Evolutionary conservation across 1,140 invertebrate species (phyloP).

Genomic region (Ectropis grisescens): DNA sequence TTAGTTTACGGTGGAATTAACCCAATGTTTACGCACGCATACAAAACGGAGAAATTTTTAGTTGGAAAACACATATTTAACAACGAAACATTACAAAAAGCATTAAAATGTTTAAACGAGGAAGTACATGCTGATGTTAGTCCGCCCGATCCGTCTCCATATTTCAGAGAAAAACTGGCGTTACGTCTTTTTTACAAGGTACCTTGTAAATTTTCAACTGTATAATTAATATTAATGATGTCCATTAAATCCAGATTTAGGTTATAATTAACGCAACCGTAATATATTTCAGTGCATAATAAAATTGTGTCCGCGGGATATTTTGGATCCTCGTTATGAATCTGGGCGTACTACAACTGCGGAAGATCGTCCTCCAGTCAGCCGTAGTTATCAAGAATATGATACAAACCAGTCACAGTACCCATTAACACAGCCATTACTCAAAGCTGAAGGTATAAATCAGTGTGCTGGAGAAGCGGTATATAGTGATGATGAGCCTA

Average conservation of each 20-base stretch:
- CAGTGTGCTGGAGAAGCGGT: constrained; percentile 74
- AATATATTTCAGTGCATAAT: constrained; percentile 17
- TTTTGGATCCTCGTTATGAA: constrained; percentile 15
- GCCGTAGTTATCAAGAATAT: constrained; percentile 50
- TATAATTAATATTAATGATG: no score
- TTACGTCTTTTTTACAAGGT: constrained; percentile 79
- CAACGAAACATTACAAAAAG: constrained; percentile 60
- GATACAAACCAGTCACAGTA: constrained; percentile 66
- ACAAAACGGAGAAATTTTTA: constrained; percentile 74
- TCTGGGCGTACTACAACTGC: constrained; percentile 36
- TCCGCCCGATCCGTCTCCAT: constrained; percentile 73
- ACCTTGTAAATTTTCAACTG: constrained; percentile 8
- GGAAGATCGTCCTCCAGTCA: constrained; percentile 51
- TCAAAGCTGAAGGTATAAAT: constrained; percentile 72
- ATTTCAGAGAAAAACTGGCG: constrained; percentile 74
- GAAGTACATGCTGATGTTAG: constrained; percentile 75
- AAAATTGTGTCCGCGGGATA: constrained; percentile 18
- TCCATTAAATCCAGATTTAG: no score
- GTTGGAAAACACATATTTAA: constrained; percentile 63
- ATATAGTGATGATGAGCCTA: constrained; percentile 74
- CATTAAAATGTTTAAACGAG: constrained; percentile 67
- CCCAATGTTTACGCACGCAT: constrained; percentile 77
- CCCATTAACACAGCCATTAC: constrained; percentile 76
- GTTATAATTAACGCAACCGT: no score
- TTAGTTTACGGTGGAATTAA: constrained; percentile 75